A percentile compares a stretch with the other conserved stretches of the same genome.
These are phyloP conservation scores for Papilio gigon DNA, from an alignment of 2,888 invertebrate species.

Conservation along the genomic window DNA sequence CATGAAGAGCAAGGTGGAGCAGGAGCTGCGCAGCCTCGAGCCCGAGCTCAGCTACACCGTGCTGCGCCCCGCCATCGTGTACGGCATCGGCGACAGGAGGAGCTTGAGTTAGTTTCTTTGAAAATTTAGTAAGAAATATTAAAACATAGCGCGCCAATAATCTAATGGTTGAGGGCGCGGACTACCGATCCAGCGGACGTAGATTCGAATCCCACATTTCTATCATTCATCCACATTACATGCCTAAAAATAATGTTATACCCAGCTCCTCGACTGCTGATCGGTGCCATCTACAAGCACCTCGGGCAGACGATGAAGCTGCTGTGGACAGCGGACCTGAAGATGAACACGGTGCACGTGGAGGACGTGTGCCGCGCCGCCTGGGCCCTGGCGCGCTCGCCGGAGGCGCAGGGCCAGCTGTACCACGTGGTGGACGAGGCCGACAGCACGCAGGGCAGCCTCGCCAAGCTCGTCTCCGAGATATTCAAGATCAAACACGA, in stretches of 20 bases:
- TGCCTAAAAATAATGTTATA: not conserved
- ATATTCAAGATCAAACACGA: constrained; percentile 93
- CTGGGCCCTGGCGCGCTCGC: constrained; percentile 85
- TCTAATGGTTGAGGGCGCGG: too few relatives aligned
- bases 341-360: constrained; percentile 94
- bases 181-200: too few relatives aligned
- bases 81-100: constrained; percentile 91
- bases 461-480: constrained; percentile 90
- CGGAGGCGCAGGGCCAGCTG: constrained; percentile 82
- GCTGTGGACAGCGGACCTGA: constrained; percentile 92
- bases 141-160: too few relatives aligned
- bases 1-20: constrained; percentile 92
- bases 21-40: constrained; percentile 86
- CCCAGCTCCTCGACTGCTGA: constrained; percentile 90
- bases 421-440: constrained; percentile 93
- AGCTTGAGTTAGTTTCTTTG: constrained; percentile 88
- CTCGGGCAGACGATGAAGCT: constrained; percentile 95
- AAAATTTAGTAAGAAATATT: too few relatives aligned
- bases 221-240: too few relatives aligned
- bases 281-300: constrained; percentile 94
- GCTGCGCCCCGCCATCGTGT: constrained; percentile 92
- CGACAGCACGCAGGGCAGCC: constrained; percentile 91
- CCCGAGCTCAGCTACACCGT: constrained; percentile 88
- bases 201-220: too few relatives aligned
- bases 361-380: constrained; percentile 91